Evolutionary conservation across 92 coral and sea anemone species (phyloP), one percentile per base, ranked within the genome.

Genomic region (Pocillopora meandrina): DNA sequence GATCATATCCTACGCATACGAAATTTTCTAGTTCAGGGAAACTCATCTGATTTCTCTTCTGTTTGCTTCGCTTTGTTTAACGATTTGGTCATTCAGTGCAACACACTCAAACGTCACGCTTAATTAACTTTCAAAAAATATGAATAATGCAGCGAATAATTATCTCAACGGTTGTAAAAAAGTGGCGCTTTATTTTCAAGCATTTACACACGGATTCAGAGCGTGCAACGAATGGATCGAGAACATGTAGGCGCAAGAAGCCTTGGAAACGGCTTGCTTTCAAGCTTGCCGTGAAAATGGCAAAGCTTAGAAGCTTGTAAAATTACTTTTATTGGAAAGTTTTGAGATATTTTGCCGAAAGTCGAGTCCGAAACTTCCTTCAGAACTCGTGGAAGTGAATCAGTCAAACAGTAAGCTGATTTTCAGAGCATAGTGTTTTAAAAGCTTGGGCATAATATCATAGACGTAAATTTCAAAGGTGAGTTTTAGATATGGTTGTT

Each of bases 51-150:
- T 42, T 42, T 7, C 8, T 42, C 0, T 42, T 42, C 52, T 42
- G 10, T 68, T 35, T 68, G 33, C 23, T 68, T 68, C 52, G 33
- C 8, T 15, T 5, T 78, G 49, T 64, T 64, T 62, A 21, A 18
- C 34, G 21, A 15, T 6, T 49, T 65, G 21, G 12, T 2, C 23
- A 13, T 20, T 17, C 2, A 26, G 36, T 21, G 67, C 73, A 47
- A 66, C 55, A 10, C 74, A 67, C 17, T 65, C 23, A 65, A 79
- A 52, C 68, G 67, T 80, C 76, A 80, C 84, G 84, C 84, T 80
- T 59, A 31, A 57, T 19, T 80, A 47, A 80, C 36, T 68, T 57
- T 68, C 12, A 66, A 57, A 75, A 80, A 80, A 47, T 18, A 57
- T 80, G 66, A 68, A 80, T 68, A 80, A 65, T 75, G 34, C 65